Percentiles rank a stretch among this genome's conserved stretches.
Conservation (phyloP, 2,797 vertebrate species). For the Etheostoma nigrum region DNA sequence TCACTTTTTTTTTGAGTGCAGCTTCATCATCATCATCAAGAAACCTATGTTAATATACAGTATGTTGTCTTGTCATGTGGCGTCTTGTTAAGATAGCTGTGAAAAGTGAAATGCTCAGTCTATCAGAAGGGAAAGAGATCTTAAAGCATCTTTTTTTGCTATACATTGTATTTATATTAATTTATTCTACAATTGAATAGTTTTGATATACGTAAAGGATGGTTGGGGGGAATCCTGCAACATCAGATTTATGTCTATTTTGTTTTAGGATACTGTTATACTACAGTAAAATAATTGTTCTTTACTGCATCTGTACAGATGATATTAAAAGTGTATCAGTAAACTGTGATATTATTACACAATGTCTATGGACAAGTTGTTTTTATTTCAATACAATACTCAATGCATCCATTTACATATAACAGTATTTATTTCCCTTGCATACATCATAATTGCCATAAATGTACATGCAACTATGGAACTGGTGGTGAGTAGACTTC, state of each 20-base stretch:
- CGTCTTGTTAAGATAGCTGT: background rate
- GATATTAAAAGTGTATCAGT: background rate
- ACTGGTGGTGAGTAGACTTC: background rate
- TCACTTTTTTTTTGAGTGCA: background rate
- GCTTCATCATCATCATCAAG: background rate
- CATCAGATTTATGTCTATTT: background rate
- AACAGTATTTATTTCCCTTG: conserved; percentile 45
- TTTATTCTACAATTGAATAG: background rate
- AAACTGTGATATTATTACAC: conserved; percentile 1
- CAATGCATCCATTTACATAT: conserved; percentile 55
- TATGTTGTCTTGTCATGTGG: background rate
- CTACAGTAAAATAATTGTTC: background rate
- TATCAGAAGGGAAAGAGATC: background rate
- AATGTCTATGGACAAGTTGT: background rate
- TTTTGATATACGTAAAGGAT: background rate
- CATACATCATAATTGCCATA: conserved; percentile 31
- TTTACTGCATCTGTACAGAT: conserved; percentile 3
- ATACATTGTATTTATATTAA: conserved; percentile 11
- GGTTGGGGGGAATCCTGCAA: background rate
- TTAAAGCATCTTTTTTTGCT: background rate
- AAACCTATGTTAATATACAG: background rate
- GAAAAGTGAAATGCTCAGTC: background rate
- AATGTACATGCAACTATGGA: conserved; percentile 51
- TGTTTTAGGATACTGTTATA: background rate
- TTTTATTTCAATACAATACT: conserved; percentile 65